Base-by-base conservation (phyloP, 2,888 invertebrate species). In the Drosophila fulvimacula region DNA sequence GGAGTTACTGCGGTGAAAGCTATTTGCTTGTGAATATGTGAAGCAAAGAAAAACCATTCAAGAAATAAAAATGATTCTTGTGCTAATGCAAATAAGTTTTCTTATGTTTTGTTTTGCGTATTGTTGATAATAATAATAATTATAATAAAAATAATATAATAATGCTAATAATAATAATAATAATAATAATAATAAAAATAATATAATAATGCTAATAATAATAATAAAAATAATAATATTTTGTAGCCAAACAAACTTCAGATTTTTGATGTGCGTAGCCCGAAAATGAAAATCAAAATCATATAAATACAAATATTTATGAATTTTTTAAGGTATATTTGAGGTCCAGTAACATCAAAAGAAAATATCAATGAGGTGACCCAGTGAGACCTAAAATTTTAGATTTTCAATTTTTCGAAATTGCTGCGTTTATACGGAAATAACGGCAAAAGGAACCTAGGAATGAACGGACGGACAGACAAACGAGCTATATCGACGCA, bases 1-100 rank as follows among this genome's bases (percentile, higher is more conserved):
- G n/a, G 10, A 21, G 11, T 15, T 27, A 21, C n/a, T 19, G 24
- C 13, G 6, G 21, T 21, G 4, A 9, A 58, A 52, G 27, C 34
- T 52, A 52, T 46, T 58, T 15, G 4, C 17, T 44, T 27, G 39
- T 44, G 32, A n/a, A 15, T 42, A 32, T 41, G 38, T 19, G n/a
- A 19, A 34, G 24, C 38, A 46, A 32, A n/a, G n/a, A 62, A 30
- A 38, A 11, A 6, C n/a, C 36, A 17, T 38, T 19, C 3, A 13
- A 17, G 27, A 13, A 38, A 51, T 19, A n/a, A 19, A 36, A 32
- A 1, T 1, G 10, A 10, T 44, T 30, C n/a, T 1, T 10, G 13
- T n/a, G 27, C 13, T 15, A 10, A 5, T 24, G 10, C 13, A 19
- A 19, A 30, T 5, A n/a, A 39, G 11, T 5, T 38, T 38, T 36